Percentiles rank a stretch among this genome's conserved stretches.
Evolutionary conservation across 2,888 invertebrate genomes (phyloP).

Genomic region (Cerastis leucographa): DNA sequence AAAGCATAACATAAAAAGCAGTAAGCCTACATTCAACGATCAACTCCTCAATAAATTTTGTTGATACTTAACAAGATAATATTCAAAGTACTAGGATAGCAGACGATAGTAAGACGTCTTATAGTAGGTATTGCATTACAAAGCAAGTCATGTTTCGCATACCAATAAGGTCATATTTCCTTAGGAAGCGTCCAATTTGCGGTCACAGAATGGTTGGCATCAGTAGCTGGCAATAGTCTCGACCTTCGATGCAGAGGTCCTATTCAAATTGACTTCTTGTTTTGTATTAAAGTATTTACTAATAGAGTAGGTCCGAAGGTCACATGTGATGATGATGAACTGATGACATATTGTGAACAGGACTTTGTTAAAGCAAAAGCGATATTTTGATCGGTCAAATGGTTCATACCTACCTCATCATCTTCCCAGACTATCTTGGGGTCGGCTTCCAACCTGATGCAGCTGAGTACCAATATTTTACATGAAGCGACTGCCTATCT

Average conservation of each 20-base stretch:
- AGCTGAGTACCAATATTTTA: too few species aligned
- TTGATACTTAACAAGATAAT: slow-evolving; percentile 2
- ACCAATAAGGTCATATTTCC: slow-evolving; percentile 36
- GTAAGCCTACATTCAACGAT: not conserved
- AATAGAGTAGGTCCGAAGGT: not conserved
- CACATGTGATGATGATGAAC: not conserved
- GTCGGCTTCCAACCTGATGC: too few species aligned
- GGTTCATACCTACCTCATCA: not conserved
- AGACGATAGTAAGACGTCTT: slow-evolving; percentile 9
- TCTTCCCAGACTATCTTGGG: too few species aligned
- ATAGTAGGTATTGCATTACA: not conserved
- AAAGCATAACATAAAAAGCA: not conserved
- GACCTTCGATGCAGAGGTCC: slow-evolving; percentile 45
- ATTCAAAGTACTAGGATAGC: slow-evolving; percentile 32
- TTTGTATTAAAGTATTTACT: slow-evolving; percentile 10
- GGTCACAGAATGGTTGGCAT: slow-evolving; percentile 40
- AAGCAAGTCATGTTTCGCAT: slow-evolving; percentile 16
- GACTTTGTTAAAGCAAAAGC: not conserved
- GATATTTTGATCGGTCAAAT: not conserved
- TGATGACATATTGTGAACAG: too few species aligned
- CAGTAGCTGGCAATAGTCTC: slow-evolving; percentile 31
- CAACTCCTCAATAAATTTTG: not conserved
- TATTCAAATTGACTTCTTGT: slow-evolving; percentile 45
- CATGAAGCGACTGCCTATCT: too few species aligned
- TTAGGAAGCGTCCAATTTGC: slow-evolving; percentile 51